Percentiles rank a stretch among this genome's conserved stretches.
These are phyloP conservation scores for Hippoglossus stenolepis DNA, from an alignment of 2,113 vertebrate species.

Conservation along the genomic window DNA sequence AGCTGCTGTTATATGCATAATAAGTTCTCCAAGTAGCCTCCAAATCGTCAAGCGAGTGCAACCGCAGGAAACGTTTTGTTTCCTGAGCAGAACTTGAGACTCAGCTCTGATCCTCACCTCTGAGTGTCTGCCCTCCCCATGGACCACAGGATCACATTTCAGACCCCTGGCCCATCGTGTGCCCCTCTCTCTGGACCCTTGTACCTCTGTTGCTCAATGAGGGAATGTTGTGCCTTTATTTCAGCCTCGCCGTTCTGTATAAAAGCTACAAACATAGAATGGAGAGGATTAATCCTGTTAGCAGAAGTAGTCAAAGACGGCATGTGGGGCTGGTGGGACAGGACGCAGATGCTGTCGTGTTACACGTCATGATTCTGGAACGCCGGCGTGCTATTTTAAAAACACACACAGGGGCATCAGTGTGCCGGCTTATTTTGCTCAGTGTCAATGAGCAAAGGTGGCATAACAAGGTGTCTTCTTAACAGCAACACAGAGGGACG, in stretches of 20 bases:
- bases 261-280: neutral
- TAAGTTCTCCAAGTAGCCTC: conserved; percentile 47
- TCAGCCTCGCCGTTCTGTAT: neutral
- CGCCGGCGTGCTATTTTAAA: neutral
- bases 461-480: neutral
- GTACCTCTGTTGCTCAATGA: conserved; percentile 18
- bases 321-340: no score
- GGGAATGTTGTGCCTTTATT: neutral
- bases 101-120: conserved; percentile 19
- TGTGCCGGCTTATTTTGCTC: neutral
- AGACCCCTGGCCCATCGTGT: conserved; percentile 26
- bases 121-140: conserved; percentile 32
- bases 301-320: neutral
- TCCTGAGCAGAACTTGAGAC: conserved; percentile 56
- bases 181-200: conserved; percentile 10
- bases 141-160: conserved; percentile 59
- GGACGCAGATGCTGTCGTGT: no score
- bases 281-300: neutral
- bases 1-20: conserved; percentile 44
- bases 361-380: neutral
- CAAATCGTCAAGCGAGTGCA: conserved; percentile 44
- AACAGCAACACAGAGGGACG: neutral
- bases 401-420: neutral
- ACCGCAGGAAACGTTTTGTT: conserved; percentile 63
- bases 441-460: neutral